phyloP scores from a whole-genome alignment of 2,888 invertebrate species.

The Drosophila lutescens region DNA sequence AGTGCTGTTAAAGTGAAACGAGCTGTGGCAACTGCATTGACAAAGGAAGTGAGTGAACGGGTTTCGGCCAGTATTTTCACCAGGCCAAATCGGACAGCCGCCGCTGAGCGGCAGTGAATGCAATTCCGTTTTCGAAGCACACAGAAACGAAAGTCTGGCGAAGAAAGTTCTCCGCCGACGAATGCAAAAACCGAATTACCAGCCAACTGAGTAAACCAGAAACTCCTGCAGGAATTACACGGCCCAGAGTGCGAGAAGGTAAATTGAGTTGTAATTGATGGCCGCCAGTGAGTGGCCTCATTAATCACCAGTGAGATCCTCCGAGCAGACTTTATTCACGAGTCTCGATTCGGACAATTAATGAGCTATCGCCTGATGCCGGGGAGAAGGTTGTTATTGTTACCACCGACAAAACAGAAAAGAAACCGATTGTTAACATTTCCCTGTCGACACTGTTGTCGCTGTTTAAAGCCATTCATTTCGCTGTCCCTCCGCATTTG shows the following conservation, averaged over 20 bases:
- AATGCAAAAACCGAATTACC: slow-evolving; percentile 27
- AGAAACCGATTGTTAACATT: slow-evolving; percentile 63
- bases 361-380: slow-evolving; percentile 9
- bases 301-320: slow-evolving; percentile 25
- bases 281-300: slow-evolving; percentile 21
- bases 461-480: slow-evolving; percentile 21
- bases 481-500: slow-evolving; percentile 11
- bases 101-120: slow-evolving; percentile 46
- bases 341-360: slow-evolving; percentile 33
- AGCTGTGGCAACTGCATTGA: slow-evolving; percentile 60
- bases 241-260: slow-evolving; percentile 19
- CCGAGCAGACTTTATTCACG: slow-evolving; percentile 6
- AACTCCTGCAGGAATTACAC: slow-evolving; percentile 21
- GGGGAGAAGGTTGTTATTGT: slow-evolving; percentile 2
- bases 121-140: slow-evolving; percentile 59
- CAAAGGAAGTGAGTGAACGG: slow-evolving; percentile 67
- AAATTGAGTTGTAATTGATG: slow-evolving; percentile 47
- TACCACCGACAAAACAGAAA: slow-evolving; percentile 18
- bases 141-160: slow-evolving; percentile 34
- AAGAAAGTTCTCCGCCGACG: slow-evolving; percentile 41
- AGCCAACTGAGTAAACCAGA: slow-evolving; percentile 3
- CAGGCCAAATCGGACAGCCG: slow-evolving; percentile 38
- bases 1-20: slow-evolving; percentile 54
- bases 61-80: slow-evolving; percentile 69
- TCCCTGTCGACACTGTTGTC: slow-evolving; percentile 50